These are phyloP conservation scores for Raphicerus campestris DNA, from an alignment of 2,113 vertebrate species.

Conservation along the genomic window DNA sequence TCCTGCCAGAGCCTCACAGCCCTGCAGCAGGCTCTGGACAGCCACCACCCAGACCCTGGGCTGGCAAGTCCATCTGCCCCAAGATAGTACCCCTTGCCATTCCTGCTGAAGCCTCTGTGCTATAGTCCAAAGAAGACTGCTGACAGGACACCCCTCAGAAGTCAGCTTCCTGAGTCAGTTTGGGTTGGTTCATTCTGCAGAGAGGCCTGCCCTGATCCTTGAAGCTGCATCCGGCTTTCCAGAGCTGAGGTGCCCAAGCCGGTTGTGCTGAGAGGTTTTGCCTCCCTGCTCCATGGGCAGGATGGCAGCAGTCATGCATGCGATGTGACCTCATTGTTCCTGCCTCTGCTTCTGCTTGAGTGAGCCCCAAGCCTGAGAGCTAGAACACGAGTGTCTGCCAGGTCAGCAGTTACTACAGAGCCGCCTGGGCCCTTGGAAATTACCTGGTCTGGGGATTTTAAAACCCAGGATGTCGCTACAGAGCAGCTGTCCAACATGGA, in stretches of 20 bases:
- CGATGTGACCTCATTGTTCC: neutral
- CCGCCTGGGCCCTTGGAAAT: neutral
- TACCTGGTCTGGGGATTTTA: neutral
- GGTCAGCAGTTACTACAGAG: neutral
- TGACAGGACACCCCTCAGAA: neutral
- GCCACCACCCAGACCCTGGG: neutral
- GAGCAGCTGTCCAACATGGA: neutral
- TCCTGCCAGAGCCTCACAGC: neutral
- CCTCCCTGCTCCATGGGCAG: rapidly evolving
- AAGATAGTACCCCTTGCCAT: neutral
- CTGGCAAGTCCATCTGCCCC: neutral
- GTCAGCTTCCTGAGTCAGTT: neutral
- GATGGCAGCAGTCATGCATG: neutral
- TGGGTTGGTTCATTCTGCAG: neutral
- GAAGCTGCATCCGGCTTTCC: neutral
- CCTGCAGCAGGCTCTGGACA: neutral
- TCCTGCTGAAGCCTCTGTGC: neutral
- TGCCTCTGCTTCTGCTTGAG: neutral
- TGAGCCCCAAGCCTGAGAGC: neutral
- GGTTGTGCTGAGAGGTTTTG: neutral
- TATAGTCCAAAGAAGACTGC: neutral
- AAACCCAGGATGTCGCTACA: neutral
- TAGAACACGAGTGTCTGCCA: neutral
- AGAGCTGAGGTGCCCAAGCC: neutral
- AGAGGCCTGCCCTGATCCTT: neutral